Base-by-base conservation (phyloP, 2,888 invertebrate genomes). In the Hirtodrosophila confusa region DNA sequence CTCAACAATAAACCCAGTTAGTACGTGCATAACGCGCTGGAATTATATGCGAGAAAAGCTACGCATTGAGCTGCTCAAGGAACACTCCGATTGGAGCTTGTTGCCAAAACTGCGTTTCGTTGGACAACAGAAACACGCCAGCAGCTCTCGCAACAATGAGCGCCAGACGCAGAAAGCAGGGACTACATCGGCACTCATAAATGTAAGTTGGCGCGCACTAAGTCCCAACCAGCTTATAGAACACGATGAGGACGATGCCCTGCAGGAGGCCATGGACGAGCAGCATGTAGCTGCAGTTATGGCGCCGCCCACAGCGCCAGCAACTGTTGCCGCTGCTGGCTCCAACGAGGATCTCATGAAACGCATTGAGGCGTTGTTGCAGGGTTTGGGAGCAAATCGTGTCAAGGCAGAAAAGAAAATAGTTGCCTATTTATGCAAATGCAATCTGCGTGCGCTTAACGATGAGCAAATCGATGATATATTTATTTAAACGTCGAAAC, bases 201-300 rank as follows among this genome's bases (percentile, higher is more conserved):
- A 51, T 31, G 17, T 44, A 11, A 62, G 35, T 35, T 72, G 67
- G 62, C 40, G 45, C 4, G 24, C 72, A 5, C 74, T 76, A 45
- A 80, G 74, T 35, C 67, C 78, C 0, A 77, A 77, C 11, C 71
- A 78, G 17, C 51, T 84, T 11, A 80, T 80, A 12, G 84, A 82
- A 5, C 69, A 88, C 6, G 75, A 86, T 33, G 89, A 89, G 49
- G 88, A 89, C 33, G 88, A 89, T 58, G 82, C 80, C 0, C 61
- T 89, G 31, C 90, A 89, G 71, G 89, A 90, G 60, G 90, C 90
- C 12, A 89, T 89, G 89, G 89, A 89, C 33, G 83, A 86, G 66
- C 67, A 85, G 75, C 61, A 56, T 56, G 49, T 53, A 27, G 44
- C 53, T n/a, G 17, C 49, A 17, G 7, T 33, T 17, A 9, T 11